Percentiles rank a stretch among this genome's conserved stretches.
These are phyloP conservation scores for Origma solitaria DNA, from an alignment of 2,113 vertebrate species.

Conservation along the genomic window DNA sequence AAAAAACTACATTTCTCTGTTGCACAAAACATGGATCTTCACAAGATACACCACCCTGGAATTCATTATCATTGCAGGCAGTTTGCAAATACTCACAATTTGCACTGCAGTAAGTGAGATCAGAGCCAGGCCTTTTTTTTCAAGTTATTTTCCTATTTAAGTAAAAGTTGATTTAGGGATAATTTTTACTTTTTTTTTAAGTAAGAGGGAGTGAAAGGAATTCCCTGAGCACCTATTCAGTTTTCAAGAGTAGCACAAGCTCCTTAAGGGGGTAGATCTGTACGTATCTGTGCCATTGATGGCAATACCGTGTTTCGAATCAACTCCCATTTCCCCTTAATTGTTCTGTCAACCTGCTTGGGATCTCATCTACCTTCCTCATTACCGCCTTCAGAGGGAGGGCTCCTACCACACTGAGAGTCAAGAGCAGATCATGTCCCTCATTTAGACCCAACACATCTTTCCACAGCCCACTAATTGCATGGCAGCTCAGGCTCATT, in stretches of 20 bases:
- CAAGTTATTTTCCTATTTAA: neutral
- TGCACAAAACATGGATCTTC: neutral
- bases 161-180: neutral
- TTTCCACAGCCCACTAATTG: slow-evolving; percentile 84
- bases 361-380: slow-evolving; percentile 72
- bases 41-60: neutral
- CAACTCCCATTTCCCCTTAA: slow-evolving; percentile 59
- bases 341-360: slow-evolving; percentile 71
- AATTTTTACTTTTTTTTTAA: neutral
- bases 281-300: neutral
- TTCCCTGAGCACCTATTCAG: neutral
- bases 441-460: slow-evolving; percentile 87
- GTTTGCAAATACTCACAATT: neutral
- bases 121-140: neutral
- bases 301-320: neutral
- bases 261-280: neutral
- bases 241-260: neutral
- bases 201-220: neutral
- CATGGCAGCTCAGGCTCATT: slow-evolving; percentile 80
- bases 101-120: neutral
- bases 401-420: slow-evolving; percentile 76
- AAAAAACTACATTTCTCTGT: neutral
- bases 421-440: slow-evolving; percentile 87
- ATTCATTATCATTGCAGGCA: neutral
- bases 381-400: slow-evolving; percentile 83